Evolutionary conservation across 92 coral and sea anemone species (phyloP).

Genomic region (Actinostola sp.): DNA sequence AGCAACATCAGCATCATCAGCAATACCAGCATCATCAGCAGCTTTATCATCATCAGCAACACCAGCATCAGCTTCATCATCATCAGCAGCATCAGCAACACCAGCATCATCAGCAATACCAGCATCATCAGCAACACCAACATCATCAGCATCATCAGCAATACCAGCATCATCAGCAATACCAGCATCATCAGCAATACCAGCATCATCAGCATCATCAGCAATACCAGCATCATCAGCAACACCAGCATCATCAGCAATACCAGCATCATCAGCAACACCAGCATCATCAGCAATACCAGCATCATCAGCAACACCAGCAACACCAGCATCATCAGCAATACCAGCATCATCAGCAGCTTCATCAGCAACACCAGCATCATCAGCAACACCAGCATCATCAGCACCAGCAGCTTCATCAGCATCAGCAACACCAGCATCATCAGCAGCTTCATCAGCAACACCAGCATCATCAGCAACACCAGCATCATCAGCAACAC

Average conservation of each 20-base stretch:
- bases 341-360: background rate
- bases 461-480: too few species aligned
- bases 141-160: background rate
- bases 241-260: too few species aligned
- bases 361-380: background rate
- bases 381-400: background rate
- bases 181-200: too few species aligned
- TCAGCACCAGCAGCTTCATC: background rate
- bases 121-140: too few species aligned
- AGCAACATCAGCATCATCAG: background rate
- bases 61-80: background rate
- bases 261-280: background rate
- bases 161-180: background rate
- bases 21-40: background rate
- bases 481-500: background rate
- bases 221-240: background rate
- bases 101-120: background rate
- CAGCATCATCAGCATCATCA: background rate
- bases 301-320: conserved; percentile 2
- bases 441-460: too few species aligned
- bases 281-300: background rate
- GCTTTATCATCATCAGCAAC: background rate
- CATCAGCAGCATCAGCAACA: background rate
- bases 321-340: background rate
- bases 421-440: too few species aligned